A percentile compares a stretch with the other conserved stretches of the same genome.
These are phyloP conservation scores for Acleris literana DNA, from an alignment of 2,888 invertebrate genomes.

Conservation along the genomic window DNA sequence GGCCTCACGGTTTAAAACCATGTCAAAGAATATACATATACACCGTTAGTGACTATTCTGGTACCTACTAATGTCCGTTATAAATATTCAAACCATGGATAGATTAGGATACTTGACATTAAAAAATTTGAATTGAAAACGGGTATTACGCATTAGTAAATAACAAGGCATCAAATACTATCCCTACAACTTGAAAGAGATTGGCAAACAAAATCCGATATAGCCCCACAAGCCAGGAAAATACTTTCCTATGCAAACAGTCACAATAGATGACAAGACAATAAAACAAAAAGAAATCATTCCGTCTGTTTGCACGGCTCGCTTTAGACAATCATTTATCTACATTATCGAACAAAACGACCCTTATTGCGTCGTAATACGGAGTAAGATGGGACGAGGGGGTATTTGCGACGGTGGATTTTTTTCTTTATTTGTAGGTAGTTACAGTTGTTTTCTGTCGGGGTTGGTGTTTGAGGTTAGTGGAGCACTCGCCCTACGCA, in stretches of 20 bases:
- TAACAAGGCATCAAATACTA: too few species aligned
- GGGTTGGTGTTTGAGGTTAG: constrained; percentile 54
- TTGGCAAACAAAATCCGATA: constrained; percentile 19
- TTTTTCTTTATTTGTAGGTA: too few species aligned
- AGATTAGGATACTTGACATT: too few species aligned
- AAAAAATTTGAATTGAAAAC: too few species aligned
- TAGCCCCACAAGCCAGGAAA: constrained; percentile 11
- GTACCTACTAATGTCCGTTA: too few species aligned
- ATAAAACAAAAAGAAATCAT: constrained; percentile 33
- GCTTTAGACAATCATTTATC: constrained; percentile 28
- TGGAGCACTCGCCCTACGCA: constrained; percentile 57
- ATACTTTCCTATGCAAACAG: constrained; percentile 24
- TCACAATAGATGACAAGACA: constrained; percentile 18
- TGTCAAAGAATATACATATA: too few species aligned
- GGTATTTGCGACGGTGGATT: constrained; percentile 5
- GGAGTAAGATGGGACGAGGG: constrained; percentile 41
- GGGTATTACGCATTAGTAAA: too few species aligned
- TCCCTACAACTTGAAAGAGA: too few species aligned
- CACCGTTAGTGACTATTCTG: too few species aligned
- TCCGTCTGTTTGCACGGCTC: constrained; percentile 21
- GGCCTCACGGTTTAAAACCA: too few species aligned
- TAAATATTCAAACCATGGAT: too few species aligned
- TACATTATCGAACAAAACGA: constrained; percentile 28
- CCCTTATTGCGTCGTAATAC: constrained; percentile 45
- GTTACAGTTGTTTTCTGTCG: constrained; percentile 44